phyloP scores from a whole-genome alignment of 1,140 invertebrate species.

The Stenopsyche tienmushanensis region DNA sequence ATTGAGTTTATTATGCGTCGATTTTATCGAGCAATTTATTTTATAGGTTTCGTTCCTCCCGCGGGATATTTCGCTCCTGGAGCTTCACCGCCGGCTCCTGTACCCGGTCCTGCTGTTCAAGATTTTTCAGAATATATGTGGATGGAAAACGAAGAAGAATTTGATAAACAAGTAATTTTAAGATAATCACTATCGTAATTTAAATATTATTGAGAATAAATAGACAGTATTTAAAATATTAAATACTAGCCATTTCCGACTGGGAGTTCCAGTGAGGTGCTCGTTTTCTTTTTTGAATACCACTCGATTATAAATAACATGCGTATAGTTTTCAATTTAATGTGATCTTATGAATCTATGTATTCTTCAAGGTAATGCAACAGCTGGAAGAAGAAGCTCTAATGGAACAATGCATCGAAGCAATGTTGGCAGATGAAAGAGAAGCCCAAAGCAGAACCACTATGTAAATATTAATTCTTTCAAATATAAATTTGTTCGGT shows the following conservation, averaged over 20 bases:
- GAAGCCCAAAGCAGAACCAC: constrained; percentile 54
- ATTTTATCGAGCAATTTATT: neutral
- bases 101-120: constrained; percentile 33
- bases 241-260: too few species aligned
- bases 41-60: constrained; percentile 10
- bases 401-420: constrained; percentile 83
- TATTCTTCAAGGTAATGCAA: constrained; percentile 68
- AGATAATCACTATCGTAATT: too few species aligned
- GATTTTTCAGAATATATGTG: constrained; percentile 88
- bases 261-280: too few species aligned
- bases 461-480: neutral
- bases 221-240: too few species aligned
- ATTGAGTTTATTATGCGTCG: neutral
- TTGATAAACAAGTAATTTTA: constrained; percentile 78
- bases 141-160: constrained; percentile 91
- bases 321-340: too few species aligned
- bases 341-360: too few species aligned
- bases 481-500: neutral
- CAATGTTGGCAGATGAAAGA: constrained; percentile 73
- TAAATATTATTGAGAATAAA: too few species aligned
- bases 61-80: constrained; percentile 13
- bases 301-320: too few species aligned
- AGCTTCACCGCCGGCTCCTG: constrained; percentile 10
- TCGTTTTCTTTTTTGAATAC: too few species aligned
- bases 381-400: constrained; percentile 83